A percentile compares a stretch with the other conserved stretches of the same genome.
phyloP scores from a whole-genome alignment of 2,888 invertebrate species.

The Leptinotarsa rubiginosa region DNA sequence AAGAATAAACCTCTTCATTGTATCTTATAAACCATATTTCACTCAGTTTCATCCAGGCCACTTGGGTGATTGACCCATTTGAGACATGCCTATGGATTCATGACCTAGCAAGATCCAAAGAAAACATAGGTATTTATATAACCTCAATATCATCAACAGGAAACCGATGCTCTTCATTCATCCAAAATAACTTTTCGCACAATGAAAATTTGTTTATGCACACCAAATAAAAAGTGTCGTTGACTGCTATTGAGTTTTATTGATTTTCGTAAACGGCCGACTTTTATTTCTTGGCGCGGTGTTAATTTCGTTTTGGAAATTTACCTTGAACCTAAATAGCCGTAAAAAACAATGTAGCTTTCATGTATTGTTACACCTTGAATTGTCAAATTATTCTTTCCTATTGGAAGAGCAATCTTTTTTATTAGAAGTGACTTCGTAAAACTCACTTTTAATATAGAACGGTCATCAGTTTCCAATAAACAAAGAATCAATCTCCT shows the following conservation, averaged over 20 bases:
- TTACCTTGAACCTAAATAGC: constrained; percentile 24
- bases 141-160: constrained; percentile 19
- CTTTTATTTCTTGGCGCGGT: constrained; percentile 16
- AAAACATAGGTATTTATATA: constrained; percentile 11
- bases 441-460: too few species aligned
- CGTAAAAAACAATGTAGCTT: neutral
- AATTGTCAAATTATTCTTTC: neutral
- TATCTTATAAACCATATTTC: neutral
- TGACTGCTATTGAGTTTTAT: constrained; percentile 22
- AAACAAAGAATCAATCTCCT: neutral
- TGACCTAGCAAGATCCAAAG: constrained; percentile 16
- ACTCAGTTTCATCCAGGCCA: neutral
- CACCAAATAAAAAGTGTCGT: constrained; percentile 24
- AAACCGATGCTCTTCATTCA: constrained; percentile 20
- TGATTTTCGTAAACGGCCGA: constrained; percentile 21
- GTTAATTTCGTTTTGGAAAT: constrained; percentile 10
- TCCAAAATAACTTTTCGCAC: constrained; percentile 21
- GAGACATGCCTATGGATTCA: constrained; percentile 9
- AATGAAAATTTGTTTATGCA: constrained; percentile 13
- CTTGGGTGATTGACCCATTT: constrained; percentile 7
- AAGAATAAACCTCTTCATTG: too few species aligned
- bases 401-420: neutral
- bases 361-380: neutral
- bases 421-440: too few species aligned
- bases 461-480: neutral